phyloP scores from a whole-genome alignment of 2,113 vertebrate genomes.

The Andinoacara biseriatus region DNA sequence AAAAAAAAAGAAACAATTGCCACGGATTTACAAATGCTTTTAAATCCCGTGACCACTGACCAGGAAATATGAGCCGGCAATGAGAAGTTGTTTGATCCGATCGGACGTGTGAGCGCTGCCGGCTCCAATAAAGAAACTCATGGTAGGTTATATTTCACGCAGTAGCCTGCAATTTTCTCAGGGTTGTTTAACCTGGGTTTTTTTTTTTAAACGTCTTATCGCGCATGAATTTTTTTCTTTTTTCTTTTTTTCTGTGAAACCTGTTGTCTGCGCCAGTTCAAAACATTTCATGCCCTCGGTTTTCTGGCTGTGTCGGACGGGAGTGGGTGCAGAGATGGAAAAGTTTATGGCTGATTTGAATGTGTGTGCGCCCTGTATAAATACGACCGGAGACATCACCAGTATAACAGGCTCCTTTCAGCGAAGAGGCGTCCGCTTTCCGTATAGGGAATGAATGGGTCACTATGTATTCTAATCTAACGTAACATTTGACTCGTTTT shows the following conservation, averaged over 20 bases:
- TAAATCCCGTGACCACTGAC: conserved; percentile 15
- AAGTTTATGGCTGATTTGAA: conserved; percentile 58
- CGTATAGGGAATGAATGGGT: conserved; percentile 64
- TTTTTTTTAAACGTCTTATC: neutral
- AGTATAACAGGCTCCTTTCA: conserved; percentile 75
- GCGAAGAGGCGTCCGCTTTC: conserved; percentile 52
- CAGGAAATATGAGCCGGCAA: conserved; percentile 39
- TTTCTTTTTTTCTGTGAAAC: neutral
- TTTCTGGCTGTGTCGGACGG: neutral
- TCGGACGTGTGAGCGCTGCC: conserved; percentile 43
- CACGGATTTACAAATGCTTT: conserved; percentile 35
- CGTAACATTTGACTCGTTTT: conserved; percentile 41
- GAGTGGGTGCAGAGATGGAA: conserved; percentile 43
- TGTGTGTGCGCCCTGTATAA: conserved; percentile 13
- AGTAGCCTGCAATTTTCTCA: neutral
- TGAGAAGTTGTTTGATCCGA: conserved; percentile 50
- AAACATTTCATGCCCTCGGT: conserved; percentile 41
- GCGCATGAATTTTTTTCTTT: no score
- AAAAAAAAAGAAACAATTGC: neutral
- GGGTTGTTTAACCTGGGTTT: neutral
- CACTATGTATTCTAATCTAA: conserved; percentile 66
- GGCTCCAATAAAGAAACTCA: conserved; percentile 48
- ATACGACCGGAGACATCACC: conserved; percentile 55
- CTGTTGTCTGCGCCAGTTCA: neutral
- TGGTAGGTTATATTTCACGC: conserved; percentile 50